Evolutionary conservation across 2,888 invertebrate species (phyloP).

Genomic region (Drosophila paucipuncta): DNA sequence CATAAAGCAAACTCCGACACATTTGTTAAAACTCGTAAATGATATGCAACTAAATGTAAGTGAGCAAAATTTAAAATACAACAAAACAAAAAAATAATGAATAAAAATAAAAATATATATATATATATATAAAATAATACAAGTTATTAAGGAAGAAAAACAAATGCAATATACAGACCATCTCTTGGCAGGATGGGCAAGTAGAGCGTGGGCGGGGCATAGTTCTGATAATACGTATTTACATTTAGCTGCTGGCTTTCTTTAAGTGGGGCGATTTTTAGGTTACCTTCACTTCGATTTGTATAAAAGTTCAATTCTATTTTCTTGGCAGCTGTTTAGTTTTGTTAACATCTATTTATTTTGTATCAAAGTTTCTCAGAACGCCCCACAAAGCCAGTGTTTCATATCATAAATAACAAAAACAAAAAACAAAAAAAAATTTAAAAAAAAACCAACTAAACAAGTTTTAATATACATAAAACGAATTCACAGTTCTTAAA

Average conservation of each 20-base stretch:
- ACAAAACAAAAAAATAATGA: neutral
- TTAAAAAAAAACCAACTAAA: constrained; percentile 39
- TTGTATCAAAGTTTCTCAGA: constrained; percentile 1
- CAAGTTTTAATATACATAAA: constrained; percentile 48
- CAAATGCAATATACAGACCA: constrained; percentile 64
- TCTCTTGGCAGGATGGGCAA: constrained; percentile 25
- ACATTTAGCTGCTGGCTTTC: constrained; percentile 12
- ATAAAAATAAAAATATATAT: neutral
- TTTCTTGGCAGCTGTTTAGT: constrained; percentile 1
- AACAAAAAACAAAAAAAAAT: constrained; percentile 42
- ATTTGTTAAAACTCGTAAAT: constrained; percentile 53
- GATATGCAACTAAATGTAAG: constrained; percentile 36
- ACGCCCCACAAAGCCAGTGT: constrained; percentile 43
- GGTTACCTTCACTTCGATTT: constrained; percentile 7
- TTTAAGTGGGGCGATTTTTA: constrained; percentile 6
- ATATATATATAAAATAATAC: neutral
- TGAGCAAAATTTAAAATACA: constrained; percentile 16
- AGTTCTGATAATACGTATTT: constrained; percentile 10
- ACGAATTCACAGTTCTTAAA: constrained; percentile 43
- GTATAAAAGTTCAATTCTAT: constrained; percentile 27
- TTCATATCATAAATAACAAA: constrained; percentile 63
- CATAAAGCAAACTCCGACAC: constrained; percentile 14
- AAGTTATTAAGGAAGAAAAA: constrained; percentile 1
- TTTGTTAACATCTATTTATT: neutral
- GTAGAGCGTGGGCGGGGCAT: constrained; percentile 3